Conservation (phyloP, 2,888 invertebrate genomes). For the Eupithecia tripunctaria region DNA sequence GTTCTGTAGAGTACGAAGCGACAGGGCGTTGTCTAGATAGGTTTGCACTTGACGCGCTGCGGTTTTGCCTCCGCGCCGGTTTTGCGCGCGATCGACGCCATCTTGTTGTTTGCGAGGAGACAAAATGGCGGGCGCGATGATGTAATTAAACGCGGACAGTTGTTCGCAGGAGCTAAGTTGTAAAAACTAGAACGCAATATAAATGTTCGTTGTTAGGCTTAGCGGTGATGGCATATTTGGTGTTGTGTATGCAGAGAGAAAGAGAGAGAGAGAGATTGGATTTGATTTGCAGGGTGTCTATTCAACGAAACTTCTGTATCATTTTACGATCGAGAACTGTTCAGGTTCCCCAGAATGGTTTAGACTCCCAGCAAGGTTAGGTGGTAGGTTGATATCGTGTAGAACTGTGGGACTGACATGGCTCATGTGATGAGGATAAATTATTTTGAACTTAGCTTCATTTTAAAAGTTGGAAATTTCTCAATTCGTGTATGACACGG, state of each 20-base stretch:
- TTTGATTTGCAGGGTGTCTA: conserved; percentile 42
- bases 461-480: conserved; percentile 59
- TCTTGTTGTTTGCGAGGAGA: conserved; percentile 37
- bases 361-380: conserved; percentile 55
- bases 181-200: conserved; percentile 80
- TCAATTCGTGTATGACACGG: conserved; percentile 80
- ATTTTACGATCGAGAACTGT: conserved; percentile 29
- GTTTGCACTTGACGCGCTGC: conserved; percentile 63
- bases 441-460: conserved; percentile 57
- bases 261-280: neutral
- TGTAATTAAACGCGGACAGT: conserved; percentile 60
- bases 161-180: conserved; percentile 71
- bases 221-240: conserved; percentile 76
- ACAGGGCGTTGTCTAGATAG: conserved; percentile 79
- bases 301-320: conserved; percentile 36
- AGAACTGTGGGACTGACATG: conserved; percentile 77
- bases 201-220: conserved; percentile 73
- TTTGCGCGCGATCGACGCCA: conserved; percentile 37
- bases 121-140: conserved; percentile 51
- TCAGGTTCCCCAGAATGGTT: conserved; percentile 27
- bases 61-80: conserved; percentile 41
- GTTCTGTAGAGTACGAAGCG: conserved; percentile 81
- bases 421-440: conserved; percentile 82
- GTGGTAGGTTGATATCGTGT: conserved; percentile 70
- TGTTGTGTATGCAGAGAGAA: conserved; percentile 76